A percentile compares a stretch with the other conserved stretches of the same genome.
These are phyloP conservation scores for Parauchenoglanis ngamensis DNA, from an alignment of 2,797 vertebrate genomes.

Conservation along the genomic window DNA sequence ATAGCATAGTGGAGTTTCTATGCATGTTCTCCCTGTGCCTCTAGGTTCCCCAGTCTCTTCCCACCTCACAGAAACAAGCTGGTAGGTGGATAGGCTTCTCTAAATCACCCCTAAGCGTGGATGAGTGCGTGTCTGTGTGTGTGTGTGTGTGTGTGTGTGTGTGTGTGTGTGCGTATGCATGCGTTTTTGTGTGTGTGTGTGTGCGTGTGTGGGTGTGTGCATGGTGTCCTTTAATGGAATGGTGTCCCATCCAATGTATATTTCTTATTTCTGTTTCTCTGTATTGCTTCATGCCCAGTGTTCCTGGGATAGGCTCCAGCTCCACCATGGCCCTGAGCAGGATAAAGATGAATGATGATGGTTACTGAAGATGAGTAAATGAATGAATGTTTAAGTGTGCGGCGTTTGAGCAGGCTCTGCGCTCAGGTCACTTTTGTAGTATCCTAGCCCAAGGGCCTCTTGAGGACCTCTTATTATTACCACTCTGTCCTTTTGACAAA, in stretches of 20 bases:
- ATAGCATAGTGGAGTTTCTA: background rate
- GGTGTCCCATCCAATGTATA: background rate
- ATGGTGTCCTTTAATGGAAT: background rate
- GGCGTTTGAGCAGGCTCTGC: slow-evolving; percentile 33
- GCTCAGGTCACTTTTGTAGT: slow-evolving; percentile 57
- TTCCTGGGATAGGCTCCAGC: background rate
- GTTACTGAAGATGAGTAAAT: slow-evolving; percentile 12
- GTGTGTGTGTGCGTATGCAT: background rate
- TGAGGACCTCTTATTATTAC: slow-evolving; percentile 57
- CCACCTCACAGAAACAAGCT: background rate
- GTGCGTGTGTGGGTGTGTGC: background rate
- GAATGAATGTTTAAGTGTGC: slow-evolving; percentile 23
- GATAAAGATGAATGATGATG: slow-evolving; percentile 6
- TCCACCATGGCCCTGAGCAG: slow-evolving; percentile 19
- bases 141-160: background rate
- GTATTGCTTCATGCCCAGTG: background rate
- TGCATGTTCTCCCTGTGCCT: background rate
- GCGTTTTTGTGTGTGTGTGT: background rate
- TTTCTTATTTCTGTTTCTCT: background rate
- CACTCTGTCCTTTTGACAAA: slow-evolving; percentile 66
- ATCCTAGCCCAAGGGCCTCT: slow-evolving; percentile 65
- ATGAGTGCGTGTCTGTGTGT: background rate
- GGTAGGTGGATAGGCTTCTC: background rate
- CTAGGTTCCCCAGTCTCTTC: background rate
- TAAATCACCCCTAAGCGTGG: background rate